Evolutionary conservation across 1,140 invertebrate species (phyloP).

Genomic region (Sycophaga agraensis): DNA sequence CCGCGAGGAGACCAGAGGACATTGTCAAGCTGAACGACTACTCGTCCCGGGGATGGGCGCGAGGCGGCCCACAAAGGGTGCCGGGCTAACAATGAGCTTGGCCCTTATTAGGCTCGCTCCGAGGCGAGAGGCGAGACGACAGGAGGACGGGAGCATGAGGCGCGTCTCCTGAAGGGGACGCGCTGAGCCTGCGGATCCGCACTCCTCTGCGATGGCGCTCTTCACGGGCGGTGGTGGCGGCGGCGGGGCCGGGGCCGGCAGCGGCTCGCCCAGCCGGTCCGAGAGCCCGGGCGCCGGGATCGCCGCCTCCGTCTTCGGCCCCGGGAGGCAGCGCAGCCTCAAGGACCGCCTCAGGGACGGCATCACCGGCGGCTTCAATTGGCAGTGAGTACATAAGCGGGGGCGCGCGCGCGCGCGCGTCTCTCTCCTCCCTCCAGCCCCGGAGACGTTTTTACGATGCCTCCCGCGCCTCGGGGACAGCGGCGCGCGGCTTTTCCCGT

Average conservation of each 20-base stretch:
- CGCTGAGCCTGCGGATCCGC: slow-evolving; percentile 46
- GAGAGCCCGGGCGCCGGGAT: slow-evolving; percentile 25
- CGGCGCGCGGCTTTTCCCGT: no score
- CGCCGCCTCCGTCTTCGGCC: slow-evolving; percentile 31
- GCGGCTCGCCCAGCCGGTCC: slow-evolving; percentile 21
- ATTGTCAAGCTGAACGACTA: no score
- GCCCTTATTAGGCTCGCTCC: background rate
- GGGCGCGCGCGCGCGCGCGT: background rate
- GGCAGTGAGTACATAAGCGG: slow-evolving; percentile 67
- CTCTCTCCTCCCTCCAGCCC: background rate
- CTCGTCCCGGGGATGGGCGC: no score
- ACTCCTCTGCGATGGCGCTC: background rate
- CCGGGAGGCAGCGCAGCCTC: slow-evolving; percentile 56
- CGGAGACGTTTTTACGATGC: no score
- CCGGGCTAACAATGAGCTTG: background rate
- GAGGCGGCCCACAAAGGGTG: background rate
- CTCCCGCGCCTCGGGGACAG: no score
- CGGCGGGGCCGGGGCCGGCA: no score
- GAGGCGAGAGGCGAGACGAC: no score
- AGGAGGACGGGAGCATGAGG: no score
- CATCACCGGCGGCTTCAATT: slow-evolving; percentile 72
- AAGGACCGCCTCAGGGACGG: slow-evolving; percentile 74
- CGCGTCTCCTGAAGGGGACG: no score
- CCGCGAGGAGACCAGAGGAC: no score
- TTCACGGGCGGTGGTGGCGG: no score